Evolutionary conservation across 1,140 invertebrate species (phyloP).

Genomic region (Callitettix versicolor): DNA sequence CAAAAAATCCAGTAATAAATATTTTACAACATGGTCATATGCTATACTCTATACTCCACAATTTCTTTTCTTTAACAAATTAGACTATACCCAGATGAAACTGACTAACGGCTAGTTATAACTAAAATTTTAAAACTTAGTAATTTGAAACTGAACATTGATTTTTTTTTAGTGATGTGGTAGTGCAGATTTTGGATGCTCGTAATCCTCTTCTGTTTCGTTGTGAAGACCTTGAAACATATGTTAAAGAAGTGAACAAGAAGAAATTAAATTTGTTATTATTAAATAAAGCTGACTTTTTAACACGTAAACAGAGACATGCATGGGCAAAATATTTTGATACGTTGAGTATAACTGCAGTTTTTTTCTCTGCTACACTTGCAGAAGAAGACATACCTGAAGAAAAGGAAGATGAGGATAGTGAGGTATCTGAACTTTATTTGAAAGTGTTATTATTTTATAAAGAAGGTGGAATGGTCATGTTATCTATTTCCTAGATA

Average conservation of each 20-base stretch:
- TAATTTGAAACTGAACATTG: too few species aligned
- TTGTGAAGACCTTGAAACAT: conserved; percentile 87
- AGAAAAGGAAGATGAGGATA: conserved; percentile 20
- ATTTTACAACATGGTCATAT: too few species aligned
- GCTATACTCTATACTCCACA: too few species aligned
- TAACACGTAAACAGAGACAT: conserved; percentile 69
- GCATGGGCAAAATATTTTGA: conserved; percentile 84
- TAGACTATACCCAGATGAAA: too few species aligned
- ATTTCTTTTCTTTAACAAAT: too few species aligned
- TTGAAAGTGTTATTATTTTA: too few species aligned
- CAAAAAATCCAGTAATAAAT: too few species aligned
- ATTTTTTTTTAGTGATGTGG: conserved; percentile 60
- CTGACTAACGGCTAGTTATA: too few species aligned
- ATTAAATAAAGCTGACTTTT: conserved; percentile 94
- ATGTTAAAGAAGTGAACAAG: conserved; percentile 75
- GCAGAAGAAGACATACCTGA: conserved; percentile 36
- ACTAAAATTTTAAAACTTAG: too few species aligned
- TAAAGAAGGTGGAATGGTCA: too few species aligned
- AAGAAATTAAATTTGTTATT: conserved; percentile 76
- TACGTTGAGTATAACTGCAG: conserved; percentile 47
- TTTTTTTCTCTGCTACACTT: conserved; percentile 74
- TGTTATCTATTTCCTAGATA: too few species aligned
- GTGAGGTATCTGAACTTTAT: too few species aligned
- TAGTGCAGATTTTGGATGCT: conserved; percentile 94
- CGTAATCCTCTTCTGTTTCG: conserved; percentile 91